phyloP scores from a whole-genome alignment of 2,888 invertebrate species.

The Dioctria rufipes region DNA sequence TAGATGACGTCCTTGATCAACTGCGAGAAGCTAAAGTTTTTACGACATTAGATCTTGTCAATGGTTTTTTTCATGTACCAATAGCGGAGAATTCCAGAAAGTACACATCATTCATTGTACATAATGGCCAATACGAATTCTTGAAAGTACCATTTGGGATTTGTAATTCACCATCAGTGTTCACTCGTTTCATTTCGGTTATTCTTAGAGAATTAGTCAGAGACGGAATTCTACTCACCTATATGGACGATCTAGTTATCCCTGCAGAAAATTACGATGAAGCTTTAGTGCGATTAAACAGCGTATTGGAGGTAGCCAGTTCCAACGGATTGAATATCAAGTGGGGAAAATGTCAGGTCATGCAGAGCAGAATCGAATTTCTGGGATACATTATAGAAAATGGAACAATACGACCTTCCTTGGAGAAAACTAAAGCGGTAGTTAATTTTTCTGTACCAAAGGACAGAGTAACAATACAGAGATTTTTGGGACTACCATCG shows the following conservation, averaged over 20 bases:
- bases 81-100: conserved; percentile 51
- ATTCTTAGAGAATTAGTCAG: conserved; percentile 24
- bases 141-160: conserved; percentile 67
- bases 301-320: background rate
- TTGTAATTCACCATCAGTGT: conserved; percentile 65
- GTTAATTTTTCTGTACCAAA: too few relatives aligned
- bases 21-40: conserved; percentile 61
- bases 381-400: conserved; percentile 42
- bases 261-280: conserved; percentile 18
- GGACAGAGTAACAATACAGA: too few relatives aligned
- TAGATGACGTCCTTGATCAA: conserved; percentile 62
- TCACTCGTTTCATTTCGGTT: conserved; percentile 60
- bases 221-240: conserved; percentile 6
- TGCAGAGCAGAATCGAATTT: conserved; percentile 29
- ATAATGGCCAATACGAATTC: conserved; percentile 63
- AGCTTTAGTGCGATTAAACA: conserved; percentile 3
- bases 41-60: conserved; percentile 51
- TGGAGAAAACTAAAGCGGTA: conserved; percentile 41
- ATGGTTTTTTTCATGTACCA: conserved; percentile 55
- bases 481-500: too few relatives aligned
- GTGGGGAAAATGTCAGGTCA: too few relatives aligned
- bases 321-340: conserved; percentile 49
- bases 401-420: conserved; percentile 31
- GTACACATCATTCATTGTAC: conserved; percentile 56
- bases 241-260: too few relatives aligned